Evolutionary conservation across 2,888 invertebrate species (phyloP), one percentile per base, ranked within the genome.

Genomic region (Caenorhabditis virilis): DNA sequence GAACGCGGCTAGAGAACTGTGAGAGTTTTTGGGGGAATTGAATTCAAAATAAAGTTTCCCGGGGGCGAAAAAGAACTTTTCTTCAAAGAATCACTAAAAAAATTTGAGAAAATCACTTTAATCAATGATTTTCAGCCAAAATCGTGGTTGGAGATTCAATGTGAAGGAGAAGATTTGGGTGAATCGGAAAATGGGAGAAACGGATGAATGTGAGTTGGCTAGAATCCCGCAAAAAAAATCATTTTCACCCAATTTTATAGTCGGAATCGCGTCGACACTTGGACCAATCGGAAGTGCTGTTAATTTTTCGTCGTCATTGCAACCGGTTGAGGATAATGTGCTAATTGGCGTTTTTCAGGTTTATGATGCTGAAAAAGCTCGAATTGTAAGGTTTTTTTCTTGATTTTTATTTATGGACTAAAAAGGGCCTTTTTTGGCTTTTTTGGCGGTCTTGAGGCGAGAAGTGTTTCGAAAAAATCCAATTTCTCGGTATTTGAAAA

Each of bases 1-100:
- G 41, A 59, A 59, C 13, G 59, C 65, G 1, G 59, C 65, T 26
- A 59, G 59, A 16, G 65, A 65, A 47, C 39, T 65, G 65, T 65
- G 39, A n/a, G 7, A 30, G 38, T n/a, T 38, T 18, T 15, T 38
- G 6, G 38, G n/a, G n/a, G n/a, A n/a, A n/a, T n/a, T n/a, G n/a
- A n/a, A n/a, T n/a, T n/a, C n/a, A n/a, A n/a, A n/a, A n/a, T n/a
- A n/a, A n/a, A n/a, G n/a, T n/a, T n/a, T n/a, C n/a, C n/a, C n/a
- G n/a, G n/a, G n/a, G n/a, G n/a, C n/a, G n/a, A n/a, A n/a, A n/a
- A n/a, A n/a, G n/a, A n/a, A n/a, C n/a, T n/a, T n/a, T n/a, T n/a
- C n/a, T n/a, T n/a, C n/a, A n/a, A n/a, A n/a, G 7, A 7, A 13
- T 33, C 33, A 33, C 15, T 33, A 33, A 33, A 11, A 11, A 38